phyloP scores from a whole-genome alignment of 2,113 vertebrate genomes.

The Picathartes gymnocephalus region DNA sequence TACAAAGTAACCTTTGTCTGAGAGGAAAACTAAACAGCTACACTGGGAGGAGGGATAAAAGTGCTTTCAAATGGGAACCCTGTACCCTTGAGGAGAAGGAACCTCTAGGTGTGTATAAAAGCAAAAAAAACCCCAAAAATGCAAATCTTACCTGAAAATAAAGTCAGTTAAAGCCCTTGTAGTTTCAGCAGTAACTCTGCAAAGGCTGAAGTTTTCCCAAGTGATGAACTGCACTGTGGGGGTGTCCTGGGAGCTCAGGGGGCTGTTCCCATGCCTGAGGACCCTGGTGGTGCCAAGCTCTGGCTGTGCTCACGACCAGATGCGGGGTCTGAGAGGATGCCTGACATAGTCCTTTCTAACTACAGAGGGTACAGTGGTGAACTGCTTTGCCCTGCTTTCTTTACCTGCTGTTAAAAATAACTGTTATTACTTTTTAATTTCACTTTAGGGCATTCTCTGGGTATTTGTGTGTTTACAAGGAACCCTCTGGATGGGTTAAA shows the following conservation, averaged over 20 bases:
- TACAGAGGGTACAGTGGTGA: not conserved
- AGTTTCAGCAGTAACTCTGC: not conserved
- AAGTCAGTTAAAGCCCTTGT: not conserved
- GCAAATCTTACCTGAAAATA: not conserved
- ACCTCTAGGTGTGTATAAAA: not conserved
- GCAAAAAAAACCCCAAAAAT: not conserved
- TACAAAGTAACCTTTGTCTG: not conserved
- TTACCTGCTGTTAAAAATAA: constrained; percentile 16
- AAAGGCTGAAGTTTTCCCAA: not conserved
- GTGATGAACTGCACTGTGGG: not conserved
- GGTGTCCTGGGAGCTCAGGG: not conserved
- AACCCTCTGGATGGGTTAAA: not conserved
- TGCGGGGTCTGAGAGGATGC: not conserved
- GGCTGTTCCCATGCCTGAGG: not conserved
- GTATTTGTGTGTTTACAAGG: not conserved
- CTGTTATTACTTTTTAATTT: constrained; percentile 48
- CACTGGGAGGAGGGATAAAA: not conserved
- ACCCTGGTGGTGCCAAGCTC: not conserved
- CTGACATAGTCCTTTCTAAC: not conserved
- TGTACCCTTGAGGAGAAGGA: not conserved
- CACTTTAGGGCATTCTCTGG: constrained; percentile 4
- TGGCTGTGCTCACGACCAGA: rapidly evolving
- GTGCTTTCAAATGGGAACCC: not conserved
- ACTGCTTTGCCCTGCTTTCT: not conserved
- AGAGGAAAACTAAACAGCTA: not conserved